phyloP scores from a whole-genome alignment of 2,888 invertebrate genomes.

The Eubasilissa splendida region DNA sequence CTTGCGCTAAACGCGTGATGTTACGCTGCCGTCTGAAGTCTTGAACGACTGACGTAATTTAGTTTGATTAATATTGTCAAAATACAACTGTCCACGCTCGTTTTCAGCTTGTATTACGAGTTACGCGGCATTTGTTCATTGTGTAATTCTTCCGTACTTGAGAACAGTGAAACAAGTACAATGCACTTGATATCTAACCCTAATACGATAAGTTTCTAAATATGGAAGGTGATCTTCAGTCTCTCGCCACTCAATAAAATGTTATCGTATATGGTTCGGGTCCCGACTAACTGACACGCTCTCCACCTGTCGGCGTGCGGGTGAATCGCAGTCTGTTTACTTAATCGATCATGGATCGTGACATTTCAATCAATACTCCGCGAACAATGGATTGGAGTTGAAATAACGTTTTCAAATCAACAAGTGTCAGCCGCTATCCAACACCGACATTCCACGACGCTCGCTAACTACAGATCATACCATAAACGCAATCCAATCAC shows the following conservation, averaged over 20 bases:
- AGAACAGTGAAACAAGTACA: too few relatives aligned
- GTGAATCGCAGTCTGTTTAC: slow-evolving; percentile 44
- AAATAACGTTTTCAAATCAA: slow-evolving; percentile 44
- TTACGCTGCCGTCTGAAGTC: too few relatives aligned
- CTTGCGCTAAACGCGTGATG: too few relatives aligned
- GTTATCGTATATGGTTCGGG: slow-evolving; percentile 39
- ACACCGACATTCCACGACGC: slow-evolving; percentile 8
- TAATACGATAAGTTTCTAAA: too few relatives aligned
- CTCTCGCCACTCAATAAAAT: background rate
- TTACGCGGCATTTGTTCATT: too few relatives aligned
- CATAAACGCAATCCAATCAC: slow-evolving; percentile 26
- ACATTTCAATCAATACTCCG: slow-evolving; percentile 54
- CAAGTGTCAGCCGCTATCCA: slow-evolving; percentile 46
- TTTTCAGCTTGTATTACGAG: too few relatives aligned
- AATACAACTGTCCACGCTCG: too few relatives aligned
- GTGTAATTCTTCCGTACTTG: too few relatives aligned
- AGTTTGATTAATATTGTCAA: too few relatives aligned
- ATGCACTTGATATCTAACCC: too few relatives aligned
- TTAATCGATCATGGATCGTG: slow-evolving; percentile 42
- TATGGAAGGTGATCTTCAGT: background rate
- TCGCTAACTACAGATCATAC: slow-evolving; percentile 20
- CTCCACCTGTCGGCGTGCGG: slow-evolving; percentile 46
- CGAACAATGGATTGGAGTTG: slow-evolving; percentile 2
- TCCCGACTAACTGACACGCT: slow-evolving; percentile 32
- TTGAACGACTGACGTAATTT: too few relatives aligned